phyloP scores from a whole-genome alignment of 2,888 invertebrate genomes.

The Drosophila mulleri region DNA sequence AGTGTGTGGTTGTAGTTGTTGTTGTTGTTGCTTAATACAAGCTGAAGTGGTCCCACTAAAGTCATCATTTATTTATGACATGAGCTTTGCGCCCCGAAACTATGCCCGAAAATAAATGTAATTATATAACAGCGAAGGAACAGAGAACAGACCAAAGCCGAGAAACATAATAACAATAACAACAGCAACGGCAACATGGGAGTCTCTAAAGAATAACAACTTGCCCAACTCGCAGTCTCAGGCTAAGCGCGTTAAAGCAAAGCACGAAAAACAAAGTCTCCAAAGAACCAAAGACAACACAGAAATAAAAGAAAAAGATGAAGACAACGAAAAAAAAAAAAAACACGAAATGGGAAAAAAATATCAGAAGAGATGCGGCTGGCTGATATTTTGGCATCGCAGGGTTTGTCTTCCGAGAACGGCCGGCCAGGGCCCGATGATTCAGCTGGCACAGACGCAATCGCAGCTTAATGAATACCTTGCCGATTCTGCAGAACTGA shows the following conservation, averaged over 20 bases:
- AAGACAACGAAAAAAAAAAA: conserved; percentile 9
- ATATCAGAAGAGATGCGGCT: conserved; percentile 72
- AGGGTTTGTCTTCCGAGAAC: conserved; percentile 67
- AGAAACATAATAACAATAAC: conserved; percentile 38
- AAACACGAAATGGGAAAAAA: conserved; percentile 13
- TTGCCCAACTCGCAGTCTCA: conserved; percentile 21
- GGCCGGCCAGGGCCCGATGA: conserved; percentile 57
- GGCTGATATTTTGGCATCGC: conserved; percentile 68
- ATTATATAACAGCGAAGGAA: conserved; percentile 70
- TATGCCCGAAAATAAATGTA: conserved; percentile 66
- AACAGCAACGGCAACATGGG: conserved; percentile 15
- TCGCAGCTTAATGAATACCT: conserved; percentile 77
- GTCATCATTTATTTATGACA: conserved; percentile 80
- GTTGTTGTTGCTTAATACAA: conserved; percentile 33
- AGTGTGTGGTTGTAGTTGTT: conserved; percentile 42
- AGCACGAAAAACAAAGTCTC: conserved; percentile 20
- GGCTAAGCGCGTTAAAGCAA: conserved; percentile 56
- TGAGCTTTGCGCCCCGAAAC: conserved; percentile 71
- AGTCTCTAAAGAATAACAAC: conserved; percentile 53
- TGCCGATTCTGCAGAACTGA: conserved; percentile 76
- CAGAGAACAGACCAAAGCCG: conserved; percentile 26
- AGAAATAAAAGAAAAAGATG: conserved; percentile 22
- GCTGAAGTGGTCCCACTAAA: conserved; percentile 52
- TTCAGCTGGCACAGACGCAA: conserved; percentile 60
- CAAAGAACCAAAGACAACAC: conserved; percentile 30